A percentile compares a stretch with the other conserved stretches of the same genome.
Conservation (phyloP, 2,113 vertebrate species). For the Bagarius yarrelli region DNA sequence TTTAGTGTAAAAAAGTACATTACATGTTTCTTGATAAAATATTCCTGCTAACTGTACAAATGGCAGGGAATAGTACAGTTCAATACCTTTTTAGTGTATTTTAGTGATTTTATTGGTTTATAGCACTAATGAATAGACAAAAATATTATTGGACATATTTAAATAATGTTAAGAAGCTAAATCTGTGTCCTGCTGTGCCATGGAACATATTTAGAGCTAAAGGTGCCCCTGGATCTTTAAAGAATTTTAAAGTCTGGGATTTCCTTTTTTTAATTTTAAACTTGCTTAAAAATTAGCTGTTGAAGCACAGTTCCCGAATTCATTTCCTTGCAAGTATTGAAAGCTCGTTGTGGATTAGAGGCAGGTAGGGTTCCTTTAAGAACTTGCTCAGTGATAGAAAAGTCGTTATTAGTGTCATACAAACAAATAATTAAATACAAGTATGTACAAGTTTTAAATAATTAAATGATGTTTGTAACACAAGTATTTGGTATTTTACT, state of each 20-base stretch:
- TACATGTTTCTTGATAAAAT: background rate
- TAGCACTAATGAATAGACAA: too few species aligned
- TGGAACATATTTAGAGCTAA: background rate
- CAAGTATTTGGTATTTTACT: background rate
- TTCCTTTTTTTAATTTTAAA: background rate
- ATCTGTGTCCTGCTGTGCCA: background rate
- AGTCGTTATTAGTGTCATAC: background rate
- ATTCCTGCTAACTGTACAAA: background rate
- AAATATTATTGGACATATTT: background rate
- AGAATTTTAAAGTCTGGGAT: background rate
- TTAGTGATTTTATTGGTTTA: background rate
- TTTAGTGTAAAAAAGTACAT: background rate
- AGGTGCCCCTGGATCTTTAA: background rate
- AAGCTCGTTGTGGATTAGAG: background rate
- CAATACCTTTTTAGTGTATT: background rate
- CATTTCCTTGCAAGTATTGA: background rate
- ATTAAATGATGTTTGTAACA: too few species aligned
- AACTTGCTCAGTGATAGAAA: background rate
- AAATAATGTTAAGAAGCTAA: background rate
- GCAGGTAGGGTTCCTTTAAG: background rate
- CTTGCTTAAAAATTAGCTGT: background rate
- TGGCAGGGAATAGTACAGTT: background rate
- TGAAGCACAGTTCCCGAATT: background rate
- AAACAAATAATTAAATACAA: background rate
- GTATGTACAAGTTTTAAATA: background rate